Evolutionary conservation across 2,113 vertebrate species (phyloP), one percentile per base, ranked within the genome.

Genomic region (Pipa parva): DNA sequence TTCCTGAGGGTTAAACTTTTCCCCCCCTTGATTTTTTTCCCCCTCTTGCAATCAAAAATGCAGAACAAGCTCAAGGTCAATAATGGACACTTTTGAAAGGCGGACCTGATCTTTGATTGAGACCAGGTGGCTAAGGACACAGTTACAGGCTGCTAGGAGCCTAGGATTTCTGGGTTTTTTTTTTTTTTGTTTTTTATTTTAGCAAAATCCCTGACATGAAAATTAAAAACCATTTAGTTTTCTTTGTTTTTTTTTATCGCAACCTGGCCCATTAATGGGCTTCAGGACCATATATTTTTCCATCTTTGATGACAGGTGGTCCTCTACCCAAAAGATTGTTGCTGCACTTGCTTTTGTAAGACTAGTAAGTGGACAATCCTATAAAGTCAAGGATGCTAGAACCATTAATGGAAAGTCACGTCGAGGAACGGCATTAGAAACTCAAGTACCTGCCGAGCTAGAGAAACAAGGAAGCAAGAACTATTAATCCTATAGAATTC

Each of bases 1-100:
- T 87, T 90, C 84, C 87, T 88, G 83, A 75, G 63, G 72, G 79
- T 73, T 79, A 79, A 75, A 77, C 75, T 74, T 59, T 76, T 77
- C 71, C n/a, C 48, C 18, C 33, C 31, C 56, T 15, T 42, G 5
- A 5, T 31, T 31, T 31, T 31, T 10, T 31, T 6, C 10, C 7
- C 55, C 20, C 64, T 42, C 63, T 36, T 31, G 66, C 68, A 71
- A 70, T 66, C 1, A 0, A 51, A 68, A 67, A 39, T 2, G 58
- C 71, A 75, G 61, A 61, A 76, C 37, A 12, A 39, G 63, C 56
- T 46, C 60, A 63, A 42, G 28, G 15, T 72, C 79, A 77, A 74
- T 36, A 73, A 50, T 49, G 71, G 74, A 77, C 72, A 74, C 10
- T 79, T 7, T 0, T 77, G 63, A 74, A 77, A 37, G 6, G 69